Conservation (phyloP, 2,888 invertebrate species). For the Rotaria socialis region DNA sequence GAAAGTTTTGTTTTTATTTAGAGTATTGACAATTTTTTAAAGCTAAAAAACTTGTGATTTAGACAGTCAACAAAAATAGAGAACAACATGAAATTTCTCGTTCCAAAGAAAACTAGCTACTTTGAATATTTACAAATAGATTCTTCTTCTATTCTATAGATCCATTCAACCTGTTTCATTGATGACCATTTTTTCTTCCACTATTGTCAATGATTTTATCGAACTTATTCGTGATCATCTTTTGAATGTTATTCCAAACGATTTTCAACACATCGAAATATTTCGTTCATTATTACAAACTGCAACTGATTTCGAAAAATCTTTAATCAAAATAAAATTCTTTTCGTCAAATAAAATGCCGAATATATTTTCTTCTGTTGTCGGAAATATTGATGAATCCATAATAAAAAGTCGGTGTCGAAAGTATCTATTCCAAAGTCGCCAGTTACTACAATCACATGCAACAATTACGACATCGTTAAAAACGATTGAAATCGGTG, state of each 20-base stretch:
- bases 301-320: neutral
- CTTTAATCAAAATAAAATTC: neutral
- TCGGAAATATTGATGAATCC: constrained; percentile 3
- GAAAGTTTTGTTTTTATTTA: too few species aligned
- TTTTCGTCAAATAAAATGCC: neutral
- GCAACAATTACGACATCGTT: neutral
- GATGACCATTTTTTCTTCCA: neutral
- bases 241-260: neutral
- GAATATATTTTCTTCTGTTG: neutral
- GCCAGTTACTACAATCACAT: neutral
- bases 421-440: neutral
- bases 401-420: constrained; percentile 33
- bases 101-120: too few species aligned
- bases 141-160: neutral
- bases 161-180: neutral
- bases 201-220: neutral
- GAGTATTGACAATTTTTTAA: too few species aligned
- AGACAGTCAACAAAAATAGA: too few species aligned
- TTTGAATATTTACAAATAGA: too few species aligned
- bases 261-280: neutral
- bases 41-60: too few species aligned
- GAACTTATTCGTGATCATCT: neutral
- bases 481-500: neutral
- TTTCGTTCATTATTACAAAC: neutral
- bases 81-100: too few species aligned